Base-by-base conservation (phyloP, 2,113 vertebrate genomes). In the Oryzias curvinotus region DNA sequence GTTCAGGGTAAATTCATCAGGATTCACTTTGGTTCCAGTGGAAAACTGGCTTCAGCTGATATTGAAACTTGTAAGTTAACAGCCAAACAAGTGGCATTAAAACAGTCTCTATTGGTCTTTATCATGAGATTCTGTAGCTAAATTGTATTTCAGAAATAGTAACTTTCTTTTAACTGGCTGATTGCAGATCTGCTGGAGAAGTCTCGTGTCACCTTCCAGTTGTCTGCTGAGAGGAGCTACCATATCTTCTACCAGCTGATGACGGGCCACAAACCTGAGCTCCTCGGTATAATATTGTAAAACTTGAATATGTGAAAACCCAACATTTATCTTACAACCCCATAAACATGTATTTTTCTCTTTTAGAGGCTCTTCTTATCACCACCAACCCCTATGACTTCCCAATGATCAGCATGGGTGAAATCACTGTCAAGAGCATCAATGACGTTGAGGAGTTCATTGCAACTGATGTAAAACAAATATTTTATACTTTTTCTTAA, bases 31-130 rank as follows among this genome's bases (percentile, higher is more conserved):
- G 94, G 91, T 0, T 71, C 95, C 1, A 92, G 87, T 49, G 95
- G 95, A 57, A 98, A 97, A 62, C 78, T 98, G 89, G 70, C 95
- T 71, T 98, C 96, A 78, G 95, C 95, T 79, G 96, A 98, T 80
- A 96, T 97, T 91, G 96, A 97, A 90, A 97, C 96, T 28, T 97
- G 96, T 96, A 89, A 93, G 95, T 56, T 80, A 28, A 36, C 0
- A 36, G 7, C 8, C 30, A 36, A 28, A 36, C 30, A 36, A 12
- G 30, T 36, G 30, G 30, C 30, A 36, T 36, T 8, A 10, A 8
- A 36, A 36, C 10, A 36, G 30, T 10, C 30, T 36, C 30, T 36
- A 36, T 3, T 30, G 28, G 28, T 30, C 28, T 30, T 7, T 30
- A 7, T 12, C 7, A 30, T 36, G 30, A 2, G 10, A 3, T 36